Percentiles rank a stretch among this genome's conserved stretches.
Evolutionary conservation across 1,140 invertebrate species (phyloP).

Genomic region (Ceratoteleas bidentatus): DNA sequence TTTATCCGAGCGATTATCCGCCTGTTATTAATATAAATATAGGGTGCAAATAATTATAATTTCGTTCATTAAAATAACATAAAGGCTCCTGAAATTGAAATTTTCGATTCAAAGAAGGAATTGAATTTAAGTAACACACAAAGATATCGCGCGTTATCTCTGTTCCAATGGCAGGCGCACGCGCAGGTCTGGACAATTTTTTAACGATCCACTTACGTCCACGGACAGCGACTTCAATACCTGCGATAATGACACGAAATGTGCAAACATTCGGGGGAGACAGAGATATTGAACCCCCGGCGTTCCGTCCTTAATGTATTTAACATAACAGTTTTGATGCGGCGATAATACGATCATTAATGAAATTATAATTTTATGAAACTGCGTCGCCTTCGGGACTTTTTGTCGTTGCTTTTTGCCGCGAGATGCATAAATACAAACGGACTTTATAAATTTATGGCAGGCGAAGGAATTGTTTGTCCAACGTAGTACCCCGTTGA

Average conservation of each 20-base stretch:
- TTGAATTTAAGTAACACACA: constrained; percentile 36
- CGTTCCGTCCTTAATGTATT: constrained; percentile 23
- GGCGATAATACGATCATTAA: constrained; percentile 25
- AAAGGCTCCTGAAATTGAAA: too few relatives aligned
- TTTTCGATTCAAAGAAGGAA: constrained; percentile 6
- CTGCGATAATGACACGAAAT: constrained; percentile 58
- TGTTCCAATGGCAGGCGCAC: constrained; percentile 46
- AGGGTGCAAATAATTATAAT: too few relatives aligned
- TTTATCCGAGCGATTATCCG: too few relatives aligned
- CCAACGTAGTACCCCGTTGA: constrained; percentile 47
- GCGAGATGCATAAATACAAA: constrained; percentile 15
- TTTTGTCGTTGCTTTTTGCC: constrained; percentile 3
- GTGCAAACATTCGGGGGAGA: constrained; percentile 44
- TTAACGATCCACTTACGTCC: constrained; percentile 64
- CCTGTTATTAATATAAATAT: too few relatives aligned
- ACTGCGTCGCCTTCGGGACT: background rate
- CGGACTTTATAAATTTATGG: constrained; percentile 49
- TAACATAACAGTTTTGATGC: constrained; percentile 35
- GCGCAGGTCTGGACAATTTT: constrained; percentile 60
- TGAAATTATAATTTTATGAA: constrained; percentile 32
- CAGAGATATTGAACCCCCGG: constrained; percentile 27
- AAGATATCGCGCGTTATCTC: constrained; percentile 51
- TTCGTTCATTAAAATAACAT: too few relatives aligned
- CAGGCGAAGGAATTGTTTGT: constrained; percentile 46
- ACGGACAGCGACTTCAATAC: constrained; percentile 60